A percentile compares a stretch with the other conserved stretches of the same genome.
Evolutionary conservation across 1,140 invertebrate genomes (phyloP).

Genomic region (Neotoxoptera formosana): DNA sequence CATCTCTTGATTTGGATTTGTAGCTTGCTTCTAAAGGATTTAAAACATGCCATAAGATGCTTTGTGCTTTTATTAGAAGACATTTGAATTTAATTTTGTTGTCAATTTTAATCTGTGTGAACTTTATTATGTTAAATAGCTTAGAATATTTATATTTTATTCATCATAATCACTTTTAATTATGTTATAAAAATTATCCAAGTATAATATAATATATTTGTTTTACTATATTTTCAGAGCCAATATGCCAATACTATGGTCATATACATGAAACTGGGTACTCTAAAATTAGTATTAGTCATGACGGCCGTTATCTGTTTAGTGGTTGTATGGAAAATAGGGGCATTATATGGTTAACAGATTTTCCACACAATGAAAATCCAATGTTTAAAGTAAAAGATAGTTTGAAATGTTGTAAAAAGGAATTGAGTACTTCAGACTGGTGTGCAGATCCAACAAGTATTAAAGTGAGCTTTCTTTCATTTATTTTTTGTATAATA

Average conservation of each 20-base stretch:
- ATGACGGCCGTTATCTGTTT: slow-evolving; percentile 32
- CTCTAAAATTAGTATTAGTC: slow-evolving; percentile 35
- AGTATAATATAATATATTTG: not conserved
- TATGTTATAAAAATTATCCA: not conserved
- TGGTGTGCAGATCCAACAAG: slow-evolving; percentile 17
- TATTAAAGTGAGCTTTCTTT: slow-evolving; percentile 21
- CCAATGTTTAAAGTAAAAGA: not conserved
- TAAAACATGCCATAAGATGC: not conserved
- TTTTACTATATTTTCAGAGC: not conserved
- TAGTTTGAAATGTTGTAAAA: rapidly evolving
- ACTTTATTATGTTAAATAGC: not conserved
- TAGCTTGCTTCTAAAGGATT: too few relatives aligned
- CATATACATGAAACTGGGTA: not conserved
- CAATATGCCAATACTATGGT: not conserved
- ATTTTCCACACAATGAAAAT: not conserved
- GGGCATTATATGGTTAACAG: slow-evolving; percentile 1
- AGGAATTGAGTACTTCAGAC: slow-evolving; percentile 37
- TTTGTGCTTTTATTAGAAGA: not conserved
- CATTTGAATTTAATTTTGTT: not conserved
- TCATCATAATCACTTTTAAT: too few relatives aligned
- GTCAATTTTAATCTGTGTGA: not conserved
- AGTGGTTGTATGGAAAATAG: not conserved
- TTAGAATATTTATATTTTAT: not conserved
- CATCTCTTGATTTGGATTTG: too few relatives aligned
- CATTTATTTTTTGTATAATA: not conserved